Base-by-base conservation (phyloP, 1,140 invertebrate genomes). In the Cherax destructor region DNA sequence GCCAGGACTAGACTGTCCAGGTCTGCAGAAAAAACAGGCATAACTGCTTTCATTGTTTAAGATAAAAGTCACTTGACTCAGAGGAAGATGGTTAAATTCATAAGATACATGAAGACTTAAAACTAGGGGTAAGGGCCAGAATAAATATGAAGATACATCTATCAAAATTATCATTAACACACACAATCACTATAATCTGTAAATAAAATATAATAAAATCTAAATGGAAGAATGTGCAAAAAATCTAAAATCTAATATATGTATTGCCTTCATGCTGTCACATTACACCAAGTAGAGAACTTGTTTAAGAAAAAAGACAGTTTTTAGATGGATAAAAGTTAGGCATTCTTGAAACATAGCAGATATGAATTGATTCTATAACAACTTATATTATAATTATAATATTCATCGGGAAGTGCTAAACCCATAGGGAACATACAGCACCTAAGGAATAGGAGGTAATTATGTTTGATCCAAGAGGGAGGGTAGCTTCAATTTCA, bases 1-100 rank as follows among this genome's bases (percentile, higher is more conserved):
- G 88, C 88, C 83, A 84, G 74, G 76, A 91, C 88, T 85, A 91
- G 88, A 91, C 72, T 85, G 88, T 84, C 81, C 88, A 91, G 74
- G 88, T 91, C 88, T 91, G 88, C 74, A 74, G 80, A 21, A 77
- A 78, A 77, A 90, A 56, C 18, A 56, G n/a, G 65, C 56, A 84
- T 52, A 49, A 84, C 21, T 84, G 41, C 83, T 84, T 69, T 41
- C 9, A 84, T 69, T 61, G 30, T 69, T 47, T n/a, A 69, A 30
- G 16, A 41, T 84, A 65, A 65, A 52, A 69, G 65, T 65, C 18
- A 6, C 47, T 41, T 69, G 3, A 50, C 21, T 50, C 21, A 21
- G 21, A 80, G n/a, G 21, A 50, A 52, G 61, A 50, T 52, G 47
- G 47, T 1, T n/a, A 79, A 56, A 80, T n/a, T 5, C 47, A 49